These are phyloP conservation scores for Anarrhichthys ocellatus DNA, from an alignment of 2,113 vertebrate species.

Conservation along the genomic window DNA sequence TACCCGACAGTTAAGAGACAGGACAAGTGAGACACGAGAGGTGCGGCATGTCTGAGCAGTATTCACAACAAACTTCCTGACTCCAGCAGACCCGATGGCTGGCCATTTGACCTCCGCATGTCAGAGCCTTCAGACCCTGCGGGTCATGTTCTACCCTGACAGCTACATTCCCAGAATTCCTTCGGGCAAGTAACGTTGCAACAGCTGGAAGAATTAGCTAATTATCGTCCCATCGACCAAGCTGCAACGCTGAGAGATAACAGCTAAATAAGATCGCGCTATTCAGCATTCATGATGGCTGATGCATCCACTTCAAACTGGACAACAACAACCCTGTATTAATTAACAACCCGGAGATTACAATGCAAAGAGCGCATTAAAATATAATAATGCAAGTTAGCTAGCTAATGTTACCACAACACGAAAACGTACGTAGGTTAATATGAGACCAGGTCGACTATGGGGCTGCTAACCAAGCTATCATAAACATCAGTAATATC, in stretches of 20 bases:
- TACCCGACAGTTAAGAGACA: background rate
- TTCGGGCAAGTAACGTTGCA: constrained; percentile 44
- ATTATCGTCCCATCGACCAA: constrained; percentile 60
- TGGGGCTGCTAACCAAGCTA: background rate
- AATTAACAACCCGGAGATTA: background rate
- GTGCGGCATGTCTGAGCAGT: constrained; percentile 52
- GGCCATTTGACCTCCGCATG: constrained; percentile 71
- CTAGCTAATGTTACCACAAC: background rate
- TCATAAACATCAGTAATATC: background rate
- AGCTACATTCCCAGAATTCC: constrained; percentile 73
- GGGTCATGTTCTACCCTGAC: constrained; percentile 65
- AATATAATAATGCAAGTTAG: background rate
- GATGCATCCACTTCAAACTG: constrained; percentile 28
- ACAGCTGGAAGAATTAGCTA: constrained; percentile 75
- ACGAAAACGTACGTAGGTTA: background rate
- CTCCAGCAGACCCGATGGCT: constrained; percentile 45
- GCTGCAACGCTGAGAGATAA: constrained; percentile 1
- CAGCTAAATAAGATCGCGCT: constrained; percentile 50
- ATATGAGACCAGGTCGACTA: background rate
- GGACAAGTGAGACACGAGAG: constrained; percentile 30
- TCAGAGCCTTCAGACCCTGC: constrained; percentile 58
- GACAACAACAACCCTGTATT: background rate
- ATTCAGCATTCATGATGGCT: constrained; percentile 18
- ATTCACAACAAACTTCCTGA: constrained; percentile 65
- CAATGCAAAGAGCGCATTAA: background rate